Conservation (phyloP, 1,140 invertebrate genomes). For the Parapsyche elsis region DNA sequence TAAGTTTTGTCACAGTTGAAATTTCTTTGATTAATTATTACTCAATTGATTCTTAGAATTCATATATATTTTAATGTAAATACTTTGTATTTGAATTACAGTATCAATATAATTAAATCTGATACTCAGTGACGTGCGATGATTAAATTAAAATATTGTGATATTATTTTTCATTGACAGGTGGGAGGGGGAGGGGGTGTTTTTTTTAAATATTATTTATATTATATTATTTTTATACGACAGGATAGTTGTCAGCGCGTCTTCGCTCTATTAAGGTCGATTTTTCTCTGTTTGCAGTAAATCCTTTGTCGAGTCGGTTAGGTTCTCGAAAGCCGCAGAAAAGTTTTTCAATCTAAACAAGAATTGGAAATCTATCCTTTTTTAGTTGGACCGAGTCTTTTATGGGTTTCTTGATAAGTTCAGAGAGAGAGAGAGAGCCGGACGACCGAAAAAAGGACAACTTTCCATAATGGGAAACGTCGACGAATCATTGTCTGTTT, state of each 20-base stretch:
- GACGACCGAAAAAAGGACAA: neutral
- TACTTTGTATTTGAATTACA: too few relatives aligned
- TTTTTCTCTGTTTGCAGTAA: conserved; percentile 19
- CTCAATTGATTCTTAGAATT: too few relatives aligned
- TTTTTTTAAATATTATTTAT: too few relatives aligned
- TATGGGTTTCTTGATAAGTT: conserved; percentile 25
- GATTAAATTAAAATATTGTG: too few relatives aligned
- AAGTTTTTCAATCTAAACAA: conserved; percentile 42
- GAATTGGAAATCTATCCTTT: conserved; percentile 43
- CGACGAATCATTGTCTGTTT: neutral
- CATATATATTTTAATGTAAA: too few relatives aligned
- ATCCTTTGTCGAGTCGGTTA: conserved; percentile 25
- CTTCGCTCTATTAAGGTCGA: conserved; percentile 20
- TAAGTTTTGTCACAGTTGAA: too few relatives aligned
- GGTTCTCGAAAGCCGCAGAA: conserved; percentile 32
- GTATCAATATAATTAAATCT: too few relatives aligned
- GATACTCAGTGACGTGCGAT: too few relatives aligned
- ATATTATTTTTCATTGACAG: too few relatives aligned
- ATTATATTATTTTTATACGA: too few relatives aligned
- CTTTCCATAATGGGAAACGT: neutral
- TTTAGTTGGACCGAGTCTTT: conserved; percentile 17
- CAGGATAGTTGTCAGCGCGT: neutral
- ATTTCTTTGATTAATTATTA: too few relatives aligned
- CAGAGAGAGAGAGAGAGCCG: neutral
- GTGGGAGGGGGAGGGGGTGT: too few relatives aligned